Conservation (phyloP, 2,797 vertebrate species). For the Danionella dracula region DNA sequence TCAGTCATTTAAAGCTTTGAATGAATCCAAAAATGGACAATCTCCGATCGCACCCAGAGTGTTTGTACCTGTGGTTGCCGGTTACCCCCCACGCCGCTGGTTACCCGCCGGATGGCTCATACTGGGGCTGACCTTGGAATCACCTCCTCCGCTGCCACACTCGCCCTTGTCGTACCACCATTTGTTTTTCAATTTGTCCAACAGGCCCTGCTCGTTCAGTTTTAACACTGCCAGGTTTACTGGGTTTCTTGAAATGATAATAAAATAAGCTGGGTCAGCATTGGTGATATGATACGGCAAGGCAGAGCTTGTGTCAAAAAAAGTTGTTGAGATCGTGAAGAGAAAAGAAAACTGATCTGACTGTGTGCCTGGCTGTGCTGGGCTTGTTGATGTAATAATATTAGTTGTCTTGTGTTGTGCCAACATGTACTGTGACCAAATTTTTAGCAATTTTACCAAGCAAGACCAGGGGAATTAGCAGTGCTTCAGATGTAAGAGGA, state of each 20-base stretch:
- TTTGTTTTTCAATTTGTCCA: conserved; percentile 99
- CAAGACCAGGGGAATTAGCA: conserved; percentile 41
- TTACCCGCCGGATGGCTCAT: conserved; percentile 86
- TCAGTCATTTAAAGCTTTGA: not conserved
- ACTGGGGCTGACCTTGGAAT: conserved; percentile 97
- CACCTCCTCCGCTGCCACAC: conserved; percentile 99
- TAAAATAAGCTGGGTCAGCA: conserved; percentile 91
- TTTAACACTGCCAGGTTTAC: conserved; percentile 99
- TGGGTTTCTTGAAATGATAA: conserved; percentile 94
- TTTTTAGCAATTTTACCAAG: conserved; percentile 50
- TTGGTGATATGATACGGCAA: conserved; percentile 62
- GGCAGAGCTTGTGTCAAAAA: conserved; percentile 51
- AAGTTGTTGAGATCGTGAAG: conserved; percentile 27
- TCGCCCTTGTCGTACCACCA: conserved; percentile 99
- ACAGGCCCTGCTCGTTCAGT: conserved; percentile 99
- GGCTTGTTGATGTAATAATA: conserved; percentile 26
- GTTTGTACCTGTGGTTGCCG: conserved; percentile 76
- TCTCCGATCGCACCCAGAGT: conserved; percentile 37
- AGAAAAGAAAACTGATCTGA: conserved; percentile 40
- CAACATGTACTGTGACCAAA: conserved; percentile 38
- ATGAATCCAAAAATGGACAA: not conserved
- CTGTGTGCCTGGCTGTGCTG: conserved; percentile 38
- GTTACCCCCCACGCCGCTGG: conserved; percentile 83
- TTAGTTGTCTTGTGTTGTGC: conserved; percentile 37
- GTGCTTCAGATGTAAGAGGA: conserved; percentile 35